Base-by-base conservation (phyloP, 2,113 vertebrate species). In the Ophiodon elongatus region DNA sequence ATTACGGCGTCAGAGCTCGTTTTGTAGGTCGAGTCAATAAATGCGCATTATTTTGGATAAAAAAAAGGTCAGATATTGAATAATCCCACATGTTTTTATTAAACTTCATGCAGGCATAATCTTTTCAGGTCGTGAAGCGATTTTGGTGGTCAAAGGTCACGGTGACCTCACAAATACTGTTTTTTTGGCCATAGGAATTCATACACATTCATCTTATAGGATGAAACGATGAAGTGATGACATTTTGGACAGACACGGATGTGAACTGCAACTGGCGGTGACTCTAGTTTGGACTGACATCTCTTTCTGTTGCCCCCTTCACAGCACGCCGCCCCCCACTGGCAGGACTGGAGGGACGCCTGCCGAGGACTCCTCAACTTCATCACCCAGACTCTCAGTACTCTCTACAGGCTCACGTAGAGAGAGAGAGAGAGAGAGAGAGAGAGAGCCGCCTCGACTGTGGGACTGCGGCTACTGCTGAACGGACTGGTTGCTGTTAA, bases 331-430 rank as follows among this genome's bases (percentile, higher is more conserved):
- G 91, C 43, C 39, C 92, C 86, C 27, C 87, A 73, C n/a, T 93
- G 94, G 94, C 93, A 89, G 77, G 82, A 93, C 90, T 94, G 90
- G 93, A 89, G 92, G 73, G 93, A 89, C 3, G 59, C 89, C 31
- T 94, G 91, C 83, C 76, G 84, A 23, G 93, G 90, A 29, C 77
- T 96, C 52, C n/a, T 95, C 39, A 85, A 78, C 84, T 94, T 96
- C 77, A 73, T 95, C 72, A 77, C 89, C 10, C 94, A 95, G 82
- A 90, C 93, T 1, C 88, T 95, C 56, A 93, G 91, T 82, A 88
- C 93, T 60, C 88, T 95, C 41, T 94, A 95, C 90, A 85, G 93
- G 84, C 93, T 92, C 62, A 94, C 81, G 27, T 91, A 85, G 77
- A 68, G 29, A 33, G 79, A 57, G 8, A 0, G 17, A n/a, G n/a